Evolutionary conservation across 53 echinoderm and acorn worm species (phyloP), one percentile per base, ranked within the genome.

Genomic region (Stichopus horrens): DNA sequence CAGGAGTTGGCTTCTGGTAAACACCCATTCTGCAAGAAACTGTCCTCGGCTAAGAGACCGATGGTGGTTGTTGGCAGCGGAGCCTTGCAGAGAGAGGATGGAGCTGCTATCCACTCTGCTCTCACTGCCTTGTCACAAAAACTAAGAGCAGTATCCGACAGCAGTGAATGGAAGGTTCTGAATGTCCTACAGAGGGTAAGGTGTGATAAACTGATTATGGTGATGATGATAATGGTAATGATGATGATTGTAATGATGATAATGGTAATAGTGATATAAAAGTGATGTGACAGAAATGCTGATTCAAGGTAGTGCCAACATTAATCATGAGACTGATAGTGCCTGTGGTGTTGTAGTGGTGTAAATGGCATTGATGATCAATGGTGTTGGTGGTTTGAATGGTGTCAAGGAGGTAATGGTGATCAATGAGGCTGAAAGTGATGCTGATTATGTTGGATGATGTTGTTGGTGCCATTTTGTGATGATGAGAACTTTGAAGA

Each of bases 141-240:
- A 67, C 93, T 87, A 9, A 93, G 94, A 76, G 86, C 88, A 2
- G 86, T 83, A 57, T 94, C 94, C 58, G 88, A 89, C 58, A 93
- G 91, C 14, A 91, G 90, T 14, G 93, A 89, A 5, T 99, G 99
- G 99, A 96, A 88, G 82, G 95, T 99, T 8, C 90, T 99, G 19
- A 99, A 99, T 90, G 96, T 99, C 13, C 92, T 99, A 4, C 99
- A 99, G 54, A 94, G 99, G 96, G 99, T 99, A 59, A 89, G 95
- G 77, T n/a, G 0, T 37, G 37, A 37, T 37, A 37, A 37, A 37
- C 37, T 37, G 37, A 37, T 37, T 37, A 37, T 37, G 37, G 37
- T 37, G 37, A n/a, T 79, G 51, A 16, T 54, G 22, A 75, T 14
- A 5, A 21, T 75, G 75, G n/a, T n/a, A n/a, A 8, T 75, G 75